These are phyloP conservation scores for Chondrosia reniformis DNA, from an alignment of 37 sponge, comb jelly and placozoan genomes.

Conservation along the genomic window DNA sequence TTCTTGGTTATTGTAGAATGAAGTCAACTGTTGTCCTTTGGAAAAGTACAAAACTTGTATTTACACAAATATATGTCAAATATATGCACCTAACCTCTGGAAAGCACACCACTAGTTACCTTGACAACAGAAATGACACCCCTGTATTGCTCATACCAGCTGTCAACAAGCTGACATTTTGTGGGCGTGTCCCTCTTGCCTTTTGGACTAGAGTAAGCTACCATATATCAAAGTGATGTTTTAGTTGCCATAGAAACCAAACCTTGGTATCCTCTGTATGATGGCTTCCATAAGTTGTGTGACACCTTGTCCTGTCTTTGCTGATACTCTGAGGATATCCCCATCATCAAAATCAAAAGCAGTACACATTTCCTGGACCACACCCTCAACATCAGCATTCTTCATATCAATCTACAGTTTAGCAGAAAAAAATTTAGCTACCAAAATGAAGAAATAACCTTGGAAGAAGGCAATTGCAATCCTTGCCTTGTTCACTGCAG, in stretches of 20 bases:
- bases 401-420: constrained; percentile 59
- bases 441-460: background rate
- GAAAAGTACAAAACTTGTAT: too few relatives aligned
- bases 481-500: constrained; percentile 88
- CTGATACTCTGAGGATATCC: constrained; percentile 57
- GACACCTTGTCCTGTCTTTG: constrained; percentile 80
- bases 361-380: constrained; percentile 51
- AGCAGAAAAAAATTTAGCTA: background rate
- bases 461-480: background rate
- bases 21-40: too few relatives aligned
- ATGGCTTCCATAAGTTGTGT: constrained; percentile 49
- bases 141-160: constrained; percentile 80
- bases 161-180: constrained; percentile 73
- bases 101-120: constrained; percentile 59
- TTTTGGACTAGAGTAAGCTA: constrained; percentile 24
- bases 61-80: too few relatives aligned
- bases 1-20: constrained; percentile 28
- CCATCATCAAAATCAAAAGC: constrained; percentile 51
- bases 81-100: too few relatives aligned
- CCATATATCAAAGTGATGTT: background rate
- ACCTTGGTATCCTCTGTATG: constrained; percentile 63
- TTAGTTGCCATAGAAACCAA: too few relatives aligned
- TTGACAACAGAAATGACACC: constrained; percentile 88
- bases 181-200: constrained; percentile 30
- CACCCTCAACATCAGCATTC: constrained; percentile 54